These are phyloP conservation scores for Isurus oxyrinchus DNA, from an alignment of 2,113 vertebrate species.

Conservation along the genomic window DNA sequence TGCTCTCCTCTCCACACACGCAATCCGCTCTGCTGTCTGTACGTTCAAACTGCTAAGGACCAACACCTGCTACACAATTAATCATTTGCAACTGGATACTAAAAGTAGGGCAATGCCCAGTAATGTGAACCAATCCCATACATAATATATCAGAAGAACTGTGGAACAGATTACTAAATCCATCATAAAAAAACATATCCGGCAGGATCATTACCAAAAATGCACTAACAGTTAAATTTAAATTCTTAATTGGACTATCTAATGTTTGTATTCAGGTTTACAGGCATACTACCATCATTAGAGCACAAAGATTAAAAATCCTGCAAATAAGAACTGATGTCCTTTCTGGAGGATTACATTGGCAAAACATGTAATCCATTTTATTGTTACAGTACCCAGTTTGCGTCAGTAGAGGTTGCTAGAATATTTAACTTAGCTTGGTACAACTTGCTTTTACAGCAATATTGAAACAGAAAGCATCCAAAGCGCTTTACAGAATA, in stretches of 20 bases:
- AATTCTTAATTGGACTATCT: not conserved
- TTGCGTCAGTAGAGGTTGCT: not conserved
- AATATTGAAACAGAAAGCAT: not conserved
- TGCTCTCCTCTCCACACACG: not conserved
- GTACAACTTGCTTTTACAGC: not conserved
- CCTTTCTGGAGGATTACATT: not conserved
- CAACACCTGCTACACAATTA: conserved; percentile 26
- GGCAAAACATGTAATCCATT: not conserved
- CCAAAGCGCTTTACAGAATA: not conserved
- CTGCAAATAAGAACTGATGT: not conserved
- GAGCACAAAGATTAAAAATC: not conserved
- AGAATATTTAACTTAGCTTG: not conserved
- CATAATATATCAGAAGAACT: not conserved
- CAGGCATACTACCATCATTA: not conserved
- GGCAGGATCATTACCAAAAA: not conserved
- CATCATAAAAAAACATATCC: not conserved
- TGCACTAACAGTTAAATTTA: not conserved
- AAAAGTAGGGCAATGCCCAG: not conserved
- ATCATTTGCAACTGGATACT: not conserved
- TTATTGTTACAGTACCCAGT: not conserved
- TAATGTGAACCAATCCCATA: not conserved
- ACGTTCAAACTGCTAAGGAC: not conserved
- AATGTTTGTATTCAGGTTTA: not conserved
- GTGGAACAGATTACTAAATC: not conserved
- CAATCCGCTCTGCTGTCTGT: not conserved